Percentiles rank a stretch among this genome's conserved stretches.
Conservation (phyloP, 2,797 vertebrate species). For the Amphiprion clarkii region DNA sequence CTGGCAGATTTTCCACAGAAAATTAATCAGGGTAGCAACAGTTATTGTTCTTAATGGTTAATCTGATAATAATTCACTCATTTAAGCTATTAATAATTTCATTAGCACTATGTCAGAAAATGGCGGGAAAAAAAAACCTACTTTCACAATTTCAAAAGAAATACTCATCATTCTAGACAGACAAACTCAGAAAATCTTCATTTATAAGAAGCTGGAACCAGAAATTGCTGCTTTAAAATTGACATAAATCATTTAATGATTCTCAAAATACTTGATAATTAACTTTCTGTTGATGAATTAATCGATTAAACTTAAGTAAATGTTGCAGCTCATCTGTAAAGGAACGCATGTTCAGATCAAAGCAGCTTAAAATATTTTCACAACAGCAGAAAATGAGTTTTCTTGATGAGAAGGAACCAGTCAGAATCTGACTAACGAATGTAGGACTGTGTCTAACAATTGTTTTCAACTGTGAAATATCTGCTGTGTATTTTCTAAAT, state of each 20-base stretch:
- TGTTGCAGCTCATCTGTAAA: background rate
- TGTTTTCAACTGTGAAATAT: background rate
- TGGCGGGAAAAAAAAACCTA: no score
- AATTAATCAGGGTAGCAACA: background rate
- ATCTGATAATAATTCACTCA: background rate
- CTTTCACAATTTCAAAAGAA: background rate
- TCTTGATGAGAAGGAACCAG: background rate
- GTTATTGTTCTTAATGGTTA: background rate
- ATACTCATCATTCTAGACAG: background rate
- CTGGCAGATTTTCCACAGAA: conserved; percentile 3
- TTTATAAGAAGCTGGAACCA: background rate
- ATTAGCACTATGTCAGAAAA: no score
- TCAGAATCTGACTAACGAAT: background rate
- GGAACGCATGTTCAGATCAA: background rate
- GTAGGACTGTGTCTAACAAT: background rate
- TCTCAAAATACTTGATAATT: background rate
- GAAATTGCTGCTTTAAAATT: no score
- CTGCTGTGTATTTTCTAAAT: background rate
- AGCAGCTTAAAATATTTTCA: background rate
- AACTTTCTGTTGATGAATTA: background rate
- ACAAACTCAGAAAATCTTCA: background rate
- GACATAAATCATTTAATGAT: background rate
- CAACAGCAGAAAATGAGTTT: background rate
- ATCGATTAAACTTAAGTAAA: background rate
- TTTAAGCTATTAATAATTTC: background rate